Conservation (phyloP, 2,113 vertebrate species). For the Mastomys natalensis region DNA sequence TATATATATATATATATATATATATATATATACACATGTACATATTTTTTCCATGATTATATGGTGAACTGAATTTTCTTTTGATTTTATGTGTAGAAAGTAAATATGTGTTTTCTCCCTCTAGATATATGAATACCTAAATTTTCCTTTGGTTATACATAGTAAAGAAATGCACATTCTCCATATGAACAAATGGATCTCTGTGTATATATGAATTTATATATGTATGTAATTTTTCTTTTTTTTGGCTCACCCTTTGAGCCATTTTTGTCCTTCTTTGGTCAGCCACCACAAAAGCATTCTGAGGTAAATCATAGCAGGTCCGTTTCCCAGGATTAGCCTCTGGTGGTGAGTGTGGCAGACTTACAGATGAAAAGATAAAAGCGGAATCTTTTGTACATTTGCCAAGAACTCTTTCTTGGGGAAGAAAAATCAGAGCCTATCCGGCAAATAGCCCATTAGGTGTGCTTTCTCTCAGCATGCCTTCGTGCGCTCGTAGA, state of each 20-base stretch:
- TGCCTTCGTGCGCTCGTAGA: background rate
- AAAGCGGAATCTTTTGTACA: background rate
- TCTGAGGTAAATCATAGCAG: background rate
- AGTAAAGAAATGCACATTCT: background rate
- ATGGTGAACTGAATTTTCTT: background rate
- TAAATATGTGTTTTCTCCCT: background rate
- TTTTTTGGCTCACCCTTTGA: background rate
- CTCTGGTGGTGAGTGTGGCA: background rate
- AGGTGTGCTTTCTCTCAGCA: background rate
- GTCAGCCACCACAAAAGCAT: background rate
- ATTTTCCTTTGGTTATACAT: background rate
- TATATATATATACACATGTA: too few species aligned
- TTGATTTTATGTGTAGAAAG: slow-evolving; percentile 5
- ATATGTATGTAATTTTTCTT: background rate
- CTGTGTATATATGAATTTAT: background rate
- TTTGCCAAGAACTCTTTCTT: background rate
- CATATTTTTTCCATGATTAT: too few species aligned
- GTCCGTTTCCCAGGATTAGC: background rate
- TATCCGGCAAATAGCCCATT: background rate
- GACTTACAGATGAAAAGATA: background rate
- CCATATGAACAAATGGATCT: background rate
- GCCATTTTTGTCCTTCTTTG: slow-evolving; percentile 34
- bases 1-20: too few species aligned
- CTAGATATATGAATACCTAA: slow-evolving; percentile 6
- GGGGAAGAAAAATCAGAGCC: background rate